Percentiles rank a stretch among this genome's conserved stretches.
phyloP scores from a whole-genome alignment of 2,888 invertebrate species.

The Poecilobothrus nobilitatus region DNA sequence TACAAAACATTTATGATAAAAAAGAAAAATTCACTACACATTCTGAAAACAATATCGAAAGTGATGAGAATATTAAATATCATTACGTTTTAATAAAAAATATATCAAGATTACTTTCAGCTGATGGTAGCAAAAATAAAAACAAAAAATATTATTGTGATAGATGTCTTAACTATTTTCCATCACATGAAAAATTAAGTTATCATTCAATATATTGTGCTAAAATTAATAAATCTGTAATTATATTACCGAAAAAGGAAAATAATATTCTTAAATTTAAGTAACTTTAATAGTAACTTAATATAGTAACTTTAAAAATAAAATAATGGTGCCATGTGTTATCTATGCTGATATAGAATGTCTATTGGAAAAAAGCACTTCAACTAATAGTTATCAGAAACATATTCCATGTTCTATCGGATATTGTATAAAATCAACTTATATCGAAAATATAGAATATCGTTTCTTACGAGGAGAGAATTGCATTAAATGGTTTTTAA shows the following conservation, averaged over 20 bases:
- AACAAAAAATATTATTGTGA: background rate
- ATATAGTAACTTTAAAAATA: background rate
- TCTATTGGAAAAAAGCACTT: no score
- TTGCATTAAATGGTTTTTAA: background rate
- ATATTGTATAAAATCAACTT: constrained; percentile 16
- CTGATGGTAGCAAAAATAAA: background rate
- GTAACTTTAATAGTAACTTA: no score
- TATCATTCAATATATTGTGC: background rate
- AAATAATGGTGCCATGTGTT: constrained; percentile 4
- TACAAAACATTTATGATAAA: no score
- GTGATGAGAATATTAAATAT: background rate
- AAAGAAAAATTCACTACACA: background rate
- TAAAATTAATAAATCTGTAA: background rate
- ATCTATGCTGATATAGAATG: no score
- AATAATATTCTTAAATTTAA: background rate
- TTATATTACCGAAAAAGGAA: background rate
- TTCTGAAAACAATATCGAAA: background rate
- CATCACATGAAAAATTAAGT: background rate
- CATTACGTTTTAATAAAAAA: background rate
- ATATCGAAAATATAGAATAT: background rate
- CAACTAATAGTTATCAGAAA: no score
- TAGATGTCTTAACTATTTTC: background rate
- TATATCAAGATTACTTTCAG: background rate
- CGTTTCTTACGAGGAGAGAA: background rate
- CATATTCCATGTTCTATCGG: no score